Evolutionary conservation across 2,888 invertebrate species (phyloP), one percentile per base, ranked within the genome.

Genomic region (Serrognathus titanus): DNA sequence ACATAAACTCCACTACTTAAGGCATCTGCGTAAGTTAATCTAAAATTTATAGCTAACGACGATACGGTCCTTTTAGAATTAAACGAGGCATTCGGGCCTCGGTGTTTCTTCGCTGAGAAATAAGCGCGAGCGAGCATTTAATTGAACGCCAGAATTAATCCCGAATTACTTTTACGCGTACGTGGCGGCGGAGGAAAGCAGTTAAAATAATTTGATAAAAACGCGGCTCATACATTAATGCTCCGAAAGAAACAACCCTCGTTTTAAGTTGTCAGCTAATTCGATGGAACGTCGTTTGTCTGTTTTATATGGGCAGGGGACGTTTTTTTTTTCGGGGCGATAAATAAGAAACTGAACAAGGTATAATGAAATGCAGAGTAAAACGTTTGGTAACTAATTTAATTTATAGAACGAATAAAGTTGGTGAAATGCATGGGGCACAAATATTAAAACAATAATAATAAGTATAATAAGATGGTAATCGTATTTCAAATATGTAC

Each of bases 181-280:
- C 64, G 64, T 65, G 58, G 64, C 67, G 66, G 66, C 64, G 63
- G 41, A 49, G 35, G 49, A 55, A 62, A 60, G 63, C 70, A 68
- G 67, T 70, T 70, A 70, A 69, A 69, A 69, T 68, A 68, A 70
- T 69, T 70, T 65, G 67, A 70, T 69, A 69, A 69, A 67, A 65
- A 64, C 24, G 61, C 63, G 63, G 62, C 62, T 57, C 63, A 55
- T 59, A 57, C 65, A 66, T 62, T 63, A 59, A 59, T 62, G 60
- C 53, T 57, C 55, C 57, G 57, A 52, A 39, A 51, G 53, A 43
- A 20, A 12, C 9, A 43, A 9, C 43, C 43, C 43, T 5, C 16
- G 43, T 43, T 43, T 49, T 20, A 49, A 49, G 37, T 49, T 49
- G 49, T 49, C 49, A 24, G 45, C 63, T 69, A 70, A 69, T 70